These are phyloP conservation scores for Indicator maculatus DNA, from an alignment of 2,113 vertebrate genomes.

Conservation along the genomic window DNA sequence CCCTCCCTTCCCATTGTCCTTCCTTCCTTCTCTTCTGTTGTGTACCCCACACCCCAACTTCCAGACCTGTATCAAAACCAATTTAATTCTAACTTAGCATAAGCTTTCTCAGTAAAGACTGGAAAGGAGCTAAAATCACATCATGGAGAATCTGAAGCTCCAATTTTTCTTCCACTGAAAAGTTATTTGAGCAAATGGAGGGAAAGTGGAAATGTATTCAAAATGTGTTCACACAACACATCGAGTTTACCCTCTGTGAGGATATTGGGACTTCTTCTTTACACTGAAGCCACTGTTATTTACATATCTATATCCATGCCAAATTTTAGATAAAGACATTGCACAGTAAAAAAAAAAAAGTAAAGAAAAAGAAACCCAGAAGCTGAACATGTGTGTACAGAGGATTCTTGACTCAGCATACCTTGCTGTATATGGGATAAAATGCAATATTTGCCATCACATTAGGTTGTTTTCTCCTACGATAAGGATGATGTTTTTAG, in stretches of 20 bases:
- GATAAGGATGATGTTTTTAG: neutral
- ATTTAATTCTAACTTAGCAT: constrained; percentile 25
- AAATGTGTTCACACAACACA: constrained; percentile 51
- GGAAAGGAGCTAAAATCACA: constrained; percentile 50
- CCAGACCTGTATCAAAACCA: constrained; percentile 10
- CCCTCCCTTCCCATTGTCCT: neutral
- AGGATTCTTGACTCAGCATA: constrained; percentile 21
- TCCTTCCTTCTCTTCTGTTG: neutral
- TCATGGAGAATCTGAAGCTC: constrained; percentile 25
- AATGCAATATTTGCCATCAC: constrained; percentile 7
- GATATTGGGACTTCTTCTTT: constrained; percentile 35
- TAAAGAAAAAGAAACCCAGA: neutral
- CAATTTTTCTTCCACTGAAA: constrained; percentile 31
- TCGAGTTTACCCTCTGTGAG: constrained; percentile 14
- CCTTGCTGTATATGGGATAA: neutral
- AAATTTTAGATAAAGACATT: constrained; percentile 45
- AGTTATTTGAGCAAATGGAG: constrained; percentile 55
- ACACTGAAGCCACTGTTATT: constrained; percentile 18
- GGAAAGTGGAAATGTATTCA: constrained; percentile 35
- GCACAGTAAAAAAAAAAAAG: neutral
- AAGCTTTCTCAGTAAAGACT: constrained; percentile 16
- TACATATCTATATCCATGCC: constrained; percentile 19
- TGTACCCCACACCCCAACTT: neutral
- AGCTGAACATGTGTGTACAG: neutral
- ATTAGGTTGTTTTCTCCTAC: neutral